Evolutionary conservation across 2,797 vertebrate genomes (phyloP).

Genomic region (Parauchenoglanis punctatus): DNA sequence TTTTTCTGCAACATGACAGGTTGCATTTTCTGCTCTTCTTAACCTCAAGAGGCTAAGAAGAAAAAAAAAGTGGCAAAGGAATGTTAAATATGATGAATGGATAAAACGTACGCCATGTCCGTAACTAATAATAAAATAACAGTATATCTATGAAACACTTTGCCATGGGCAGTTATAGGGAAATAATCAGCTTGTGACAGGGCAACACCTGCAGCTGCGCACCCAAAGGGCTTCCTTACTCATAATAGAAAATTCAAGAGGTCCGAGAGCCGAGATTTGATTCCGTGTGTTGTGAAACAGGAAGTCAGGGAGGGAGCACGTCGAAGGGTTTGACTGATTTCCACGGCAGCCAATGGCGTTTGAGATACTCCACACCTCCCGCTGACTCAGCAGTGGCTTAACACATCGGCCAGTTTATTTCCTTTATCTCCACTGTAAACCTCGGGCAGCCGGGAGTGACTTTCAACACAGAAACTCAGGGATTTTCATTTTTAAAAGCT

Average conservation of each 20-base stretch:
- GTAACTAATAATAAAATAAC: not conserved
- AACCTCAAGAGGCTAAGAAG: not conserved
- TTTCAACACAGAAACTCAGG: too few relatives aligned
- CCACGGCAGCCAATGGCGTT: not conserved
- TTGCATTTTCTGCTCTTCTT: not conserved
- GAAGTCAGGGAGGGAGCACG: not conserved
- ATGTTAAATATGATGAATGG: not conserved
- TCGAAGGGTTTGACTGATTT: not conserved
- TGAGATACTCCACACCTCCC: not conserved
- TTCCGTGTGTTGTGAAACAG: not conserved
- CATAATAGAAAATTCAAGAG: not conserved
- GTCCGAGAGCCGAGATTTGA: not conserved
- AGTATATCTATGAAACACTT: not conserved
- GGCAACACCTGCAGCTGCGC: too few relatives aligned
- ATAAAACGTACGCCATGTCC: not conserved
- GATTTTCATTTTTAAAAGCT: not conserved
- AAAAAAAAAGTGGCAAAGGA: not conserved
- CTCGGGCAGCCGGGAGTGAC: too few relatives aligned
- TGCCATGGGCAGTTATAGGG: too few relatives aligned
- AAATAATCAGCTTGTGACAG: not conserved
- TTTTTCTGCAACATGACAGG: not conserved
- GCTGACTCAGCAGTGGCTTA: constrained; percentile 14
- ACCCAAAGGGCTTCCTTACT: not conserved
- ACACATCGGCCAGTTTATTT: not conserved
- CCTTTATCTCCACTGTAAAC: not conserved